Conservation (phyloP, 2,888 invertebrate genomes). For the Belgica antarctica region DNA sequence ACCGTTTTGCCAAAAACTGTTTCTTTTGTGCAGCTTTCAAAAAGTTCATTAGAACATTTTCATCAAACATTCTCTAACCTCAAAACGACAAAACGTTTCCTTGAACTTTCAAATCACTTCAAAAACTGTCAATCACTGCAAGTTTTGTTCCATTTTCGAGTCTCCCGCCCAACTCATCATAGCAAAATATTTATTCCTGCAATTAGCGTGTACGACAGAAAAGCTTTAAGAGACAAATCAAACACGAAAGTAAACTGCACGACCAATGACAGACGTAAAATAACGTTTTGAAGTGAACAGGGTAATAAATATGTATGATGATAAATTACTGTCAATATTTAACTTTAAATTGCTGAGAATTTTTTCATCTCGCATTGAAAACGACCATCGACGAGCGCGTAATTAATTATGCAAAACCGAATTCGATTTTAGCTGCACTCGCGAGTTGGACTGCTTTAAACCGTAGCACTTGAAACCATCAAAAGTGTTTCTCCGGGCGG, state of each 20-base stretch:
- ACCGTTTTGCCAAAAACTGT: no score
- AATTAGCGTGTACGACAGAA: neutral
- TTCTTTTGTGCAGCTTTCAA: no score
- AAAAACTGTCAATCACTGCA: no score
- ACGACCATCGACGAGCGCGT: neutral
- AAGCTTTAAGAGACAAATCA: neutral
- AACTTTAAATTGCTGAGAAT: slow-evolving; percentile 23
- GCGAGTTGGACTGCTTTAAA: slow-evolving; percentile 23
- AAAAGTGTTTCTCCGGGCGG: slow-evolving; percentile 4
- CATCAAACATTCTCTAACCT: no score
- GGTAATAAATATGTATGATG: neutral
- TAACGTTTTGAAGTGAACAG: no score
- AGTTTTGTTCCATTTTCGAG: no score
- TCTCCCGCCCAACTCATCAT: no score
- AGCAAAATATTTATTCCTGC: neutral
- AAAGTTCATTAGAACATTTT: no score
- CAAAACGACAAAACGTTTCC: no score
- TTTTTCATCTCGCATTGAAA: neutral
- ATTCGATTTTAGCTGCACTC: slow-evolving; percentile 23
- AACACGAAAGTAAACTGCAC: neutral
- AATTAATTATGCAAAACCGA: slow-evolving; percentile 29
- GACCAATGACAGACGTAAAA: neutral
- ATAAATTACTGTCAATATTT: slow-evolving; percentile 39
- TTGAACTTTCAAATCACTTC: no score
- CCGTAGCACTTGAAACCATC: slow-evolving; percentile 13